These are phyloP conservation scores for Pelodytes ibericus DNA, from an alignment of 2,797 vertebrate species.

Conservation along the genomic window DNA sequence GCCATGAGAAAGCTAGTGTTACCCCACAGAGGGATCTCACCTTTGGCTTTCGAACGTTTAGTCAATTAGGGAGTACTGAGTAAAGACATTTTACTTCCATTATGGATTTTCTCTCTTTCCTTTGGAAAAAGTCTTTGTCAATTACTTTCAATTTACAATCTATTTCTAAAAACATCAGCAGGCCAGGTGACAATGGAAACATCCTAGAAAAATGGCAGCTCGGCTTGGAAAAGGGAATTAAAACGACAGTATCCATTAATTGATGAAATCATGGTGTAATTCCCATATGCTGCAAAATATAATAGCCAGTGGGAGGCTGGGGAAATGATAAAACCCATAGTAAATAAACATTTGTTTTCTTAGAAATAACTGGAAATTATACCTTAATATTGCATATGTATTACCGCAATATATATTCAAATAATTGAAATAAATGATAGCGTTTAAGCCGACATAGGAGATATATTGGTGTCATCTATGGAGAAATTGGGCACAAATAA, in stretches of 20 bases:
- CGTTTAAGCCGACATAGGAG: no score
- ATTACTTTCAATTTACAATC: constrained; percentile 57
- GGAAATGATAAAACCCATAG: background rate
- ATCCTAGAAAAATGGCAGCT: constrained; percentile 38
- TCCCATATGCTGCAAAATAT: constrained; percentile 13
- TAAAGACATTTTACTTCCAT: constrained; percentile 13
- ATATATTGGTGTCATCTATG: no score
- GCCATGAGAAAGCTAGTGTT: constrained; percentile 60
- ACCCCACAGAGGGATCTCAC: background rate
- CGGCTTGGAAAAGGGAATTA: constrained; percentile 29
- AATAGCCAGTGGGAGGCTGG: background rate
- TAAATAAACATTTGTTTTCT: no score
- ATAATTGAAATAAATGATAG: no score
- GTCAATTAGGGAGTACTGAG: constrained; percentile 33
- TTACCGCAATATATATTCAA: no score
- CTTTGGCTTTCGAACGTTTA: constrained; percentile 54
- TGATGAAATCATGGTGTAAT: constrained; percentile 39
- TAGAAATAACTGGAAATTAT: no score
- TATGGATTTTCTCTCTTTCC: constrained; percentile 33
- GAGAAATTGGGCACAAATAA: no score
- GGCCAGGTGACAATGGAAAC: constrained; percentile 52
- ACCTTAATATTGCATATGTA: no score
- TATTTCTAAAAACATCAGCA: constrained; percentile 55
- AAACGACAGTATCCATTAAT: constrained; percentile 21
- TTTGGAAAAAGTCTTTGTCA: constrained; percentile 48